Evolutionary conservation across 2,888 invertebrate genomes (phyloP), one percentile per base, ranked within the genome.

Genomic region (Isoperla grammatica): DNA sequence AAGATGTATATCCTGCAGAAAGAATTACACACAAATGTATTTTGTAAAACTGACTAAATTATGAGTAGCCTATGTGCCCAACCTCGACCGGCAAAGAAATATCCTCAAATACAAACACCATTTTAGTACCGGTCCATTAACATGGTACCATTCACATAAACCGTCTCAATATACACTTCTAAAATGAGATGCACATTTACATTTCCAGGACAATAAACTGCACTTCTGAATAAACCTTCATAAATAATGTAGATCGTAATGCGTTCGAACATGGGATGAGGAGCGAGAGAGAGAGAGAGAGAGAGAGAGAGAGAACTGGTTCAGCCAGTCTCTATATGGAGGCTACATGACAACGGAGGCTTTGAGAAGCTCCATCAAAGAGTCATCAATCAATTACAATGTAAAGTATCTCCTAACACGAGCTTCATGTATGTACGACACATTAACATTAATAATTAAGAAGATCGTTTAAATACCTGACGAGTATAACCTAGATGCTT

Each of bases 161-260:
- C n/a, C n/a, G n/a, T n/a, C n/a, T n/a, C n/a, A n/a, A n/a, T n/a
- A n/a, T n/a, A n/a, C n/a, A n/a, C n/a, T n/a, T n/a, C n/a, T n/a
- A n/a, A n/a, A n/a, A n/a, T n/a, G n/a, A n/a, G n/a, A n/a, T n/a
- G n/a, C n/a, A n/a, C n/a, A n/a, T n/a, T n/a, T n/a, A n/a, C n/a
- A n/a, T n/a, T n/a, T n/a, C n/a, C n/a, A n/a, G n/a, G n/a, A n/a
- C 8, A 29, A 29, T 29, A 29, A 29, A 8, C 4, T 40, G 39
- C 20, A 12, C 53, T 19, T 39, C 19, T 54, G 53, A 53, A 54
- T 43, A 56, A 60, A 35, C 48, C 37, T 56, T 40, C 56, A 39
- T 50, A 60, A 60, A 23, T 60, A 56, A 60, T 56, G 49, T 60
- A 60, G 43, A 56, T 50, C 60, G 56, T 40, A 42, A 40, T 56